Evolutionary conservation across 2,888 invertebrate genomes (phyloP).

Genomic region (Chymomyza procnemis): DNA sequence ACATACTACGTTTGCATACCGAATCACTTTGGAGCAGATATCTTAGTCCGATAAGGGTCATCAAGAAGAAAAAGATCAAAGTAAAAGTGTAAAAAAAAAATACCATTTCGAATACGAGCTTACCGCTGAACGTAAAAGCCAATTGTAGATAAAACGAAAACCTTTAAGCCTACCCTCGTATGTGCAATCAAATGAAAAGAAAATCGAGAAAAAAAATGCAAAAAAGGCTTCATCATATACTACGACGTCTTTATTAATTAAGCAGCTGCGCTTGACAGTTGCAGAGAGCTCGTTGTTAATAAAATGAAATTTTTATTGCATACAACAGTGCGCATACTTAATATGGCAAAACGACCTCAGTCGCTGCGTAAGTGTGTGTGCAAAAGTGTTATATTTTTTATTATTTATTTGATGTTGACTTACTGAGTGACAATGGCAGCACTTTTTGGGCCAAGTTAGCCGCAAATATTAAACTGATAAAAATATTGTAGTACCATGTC

Average conservation of each 20-base stretch:
- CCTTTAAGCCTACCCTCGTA: not conserved
- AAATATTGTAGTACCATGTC: not conserved
- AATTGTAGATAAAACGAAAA: too few relatives aligned
- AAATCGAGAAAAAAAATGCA: not conserved
- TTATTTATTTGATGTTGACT: not conserved
- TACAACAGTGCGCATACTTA: slow-evolving; percentile 19
- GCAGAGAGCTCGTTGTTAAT: slow-evolving; percentile 1
- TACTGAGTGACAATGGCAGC: not conserved
- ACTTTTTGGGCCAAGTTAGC: not conserved
- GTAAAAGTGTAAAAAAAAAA: too few relatives aligned
- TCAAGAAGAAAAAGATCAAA: too few relatives aligned
- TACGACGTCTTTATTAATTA: slow-evolving; percentile 39
- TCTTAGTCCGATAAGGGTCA: too few relatives aligned
- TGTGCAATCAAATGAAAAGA: not conserved
- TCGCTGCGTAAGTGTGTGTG: not conserved
- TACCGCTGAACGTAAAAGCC: too few relatives aligned
- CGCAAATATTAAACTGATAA: slow-evolving; percentile 18
- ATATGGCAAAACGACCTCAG: too few relatives aligned
- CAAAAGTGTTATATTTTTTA: not conserved
- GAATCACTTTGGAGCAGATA: too few relatives aligned
- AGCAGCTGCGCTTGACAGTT: slow-evolving; percentile 10
- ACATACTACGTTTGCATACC: too few relatives aligned
- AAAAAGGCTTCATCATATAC: not conserved
- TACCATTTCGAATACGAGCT: too few relatives aligned
- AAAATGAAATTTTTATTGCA: slow-evolving; percentile 39